These are phyloP conservation scores for Rhinolophus ferrumequinum DNA, from an alignment of 2,113 vertebrate genomes.

Conservation along the genomic window DNA sequence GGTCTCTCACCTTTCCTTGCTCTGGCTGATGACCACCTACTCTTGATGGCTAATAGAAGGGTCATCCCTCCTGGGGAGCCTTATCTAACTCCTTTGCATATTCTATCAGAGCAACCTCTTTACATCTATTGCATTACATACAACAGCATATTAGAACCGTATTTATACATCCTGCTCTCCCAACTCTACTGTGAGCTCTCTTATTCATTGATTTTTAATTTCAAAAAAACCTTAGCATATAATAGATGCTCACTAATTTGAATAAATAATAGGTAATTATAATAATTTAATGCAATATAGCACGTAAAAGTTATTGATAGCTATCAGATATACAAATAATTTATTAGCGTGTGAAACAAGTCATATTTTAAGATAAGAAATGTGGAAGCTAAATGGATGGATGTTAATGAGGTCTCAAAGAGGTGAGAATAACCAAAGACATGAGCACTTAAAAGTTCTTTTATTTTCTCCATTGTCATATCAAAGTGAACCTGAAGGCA, in stretches of 20 bases:
- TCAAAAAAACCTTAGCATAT: not conserved
- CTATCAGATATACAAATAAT: not conserved
- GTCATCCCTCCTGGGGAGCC: not conserved
- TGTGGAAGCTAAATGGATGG: not conserved
- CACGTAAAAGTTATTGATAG: not conserved
- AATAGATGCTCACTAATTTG: not conserved
- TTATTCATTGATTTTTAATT: not conserved
- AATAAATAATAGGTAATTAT: not conserved
- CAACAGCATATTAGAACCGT: not conserved
- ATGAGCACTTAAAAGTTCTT: not conserved
- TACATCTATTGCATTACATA: not conserved
- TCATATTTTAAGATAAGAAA: slow-evolving; percentile 6
- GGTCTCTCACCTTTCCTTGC: not conserved
- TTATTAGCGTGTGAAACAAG: not conserved
- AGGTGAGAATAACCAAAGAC: not conserved
- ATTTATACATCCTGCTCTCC: not conserved
- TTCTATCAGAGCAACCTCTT: not conserved
- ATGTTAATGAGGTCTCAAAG: not conserved
- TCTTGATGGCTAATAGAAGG: not conserved
- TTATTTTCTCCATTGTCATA: not conserved
- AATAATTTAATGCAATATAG: not conserved
- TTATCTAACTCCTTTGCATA: not conserved
- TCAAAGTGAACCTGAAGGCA: not conserved
- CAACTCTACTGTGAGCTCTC: not conserved
- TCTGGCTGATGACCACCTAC: not conserved